Conservation (phyloP, 2,113 vertebrate species). For the Leucoraja erinaceus region DNA sequence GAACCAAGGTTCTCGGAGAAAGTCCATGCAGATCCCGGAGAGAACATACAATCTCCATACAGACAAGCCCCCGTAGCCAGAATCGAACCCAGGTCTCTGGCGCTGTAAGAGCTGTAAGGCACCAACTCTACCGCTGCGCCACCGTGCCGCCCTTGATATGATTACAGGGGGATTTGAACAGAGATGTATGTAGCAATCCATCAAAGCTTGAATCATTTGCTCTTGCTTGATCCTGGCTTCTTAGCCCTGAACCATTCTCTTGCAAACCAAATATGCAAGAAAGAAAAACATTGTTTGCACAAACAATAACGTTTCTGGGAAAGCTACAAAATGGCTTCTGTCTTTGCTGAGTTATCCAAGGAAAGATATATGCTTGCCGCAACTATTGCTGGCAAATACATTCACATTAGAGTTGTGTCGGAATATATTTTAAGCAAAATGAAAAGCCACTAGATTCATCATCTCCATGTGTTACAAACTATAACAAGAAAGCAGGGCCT, state of each 20-base stretch:
- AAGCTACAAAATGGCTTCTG: neutral
- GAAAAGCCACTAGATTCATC: too few relatives aligned
- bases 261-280: neutral
- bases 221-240: neutral
- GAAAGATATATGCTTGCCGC: neutral
- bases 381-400: neutral
- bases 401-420: neutral
- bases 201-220: neutral
- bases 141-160: neutral
- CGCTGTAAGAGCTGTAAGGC: too few relatives aligned
- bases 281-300: neutral
- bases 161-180: neutral
- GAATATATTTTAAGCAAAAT: too few relatives aligned
- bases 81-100: too few relatives aligned
- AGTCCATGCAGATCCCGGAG: too few relatives aligned
- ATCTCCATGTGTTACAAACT: too few relatives aligned
- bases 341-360: neutral
- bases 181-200: neutral
- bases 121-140: too few relatives aligned
- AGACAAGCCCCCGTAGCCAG: too few relatives aligned
- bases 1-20: too few relatives aligned
- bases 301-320: too few relatives aligned
- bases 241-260: neutral
- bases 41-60: too few relatives aligned
- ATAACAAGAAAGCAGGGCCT: too few relatives aligned